Evolutionary conservation across 2,888 invertebrate species (phyloP).

Genomic region (Hecatera dysodea): DNA sequence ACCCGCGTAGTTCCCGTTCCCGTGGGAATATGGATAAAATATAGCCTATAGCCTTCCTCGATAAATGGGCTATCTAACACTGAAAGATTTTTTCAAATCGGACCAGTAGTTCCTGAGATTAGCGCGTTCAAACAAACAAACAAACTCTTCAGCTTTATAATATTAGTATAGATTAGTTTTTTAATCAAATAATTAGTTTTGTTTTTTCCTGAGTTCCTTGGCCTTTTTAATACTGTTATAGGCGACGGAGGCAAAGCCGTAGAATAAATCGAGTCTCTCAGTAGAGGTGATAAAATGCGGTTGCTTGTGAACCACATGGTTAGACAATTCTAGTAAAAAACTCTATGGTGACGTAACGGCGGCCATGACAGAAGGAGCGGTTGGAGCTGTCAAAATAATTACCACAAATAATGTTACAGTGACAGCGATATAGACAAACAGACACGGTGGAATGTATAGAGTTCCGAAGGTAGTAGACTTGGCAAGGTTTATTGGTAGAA

Average conservation of each 20-base stretch:
- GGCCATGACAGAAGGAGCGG: constrained; percentile 66
- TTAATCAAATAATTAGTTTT: too few species aligned
- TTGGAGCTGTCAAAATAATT: constrained; percentile 82
- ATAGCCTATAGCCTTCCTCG: too few species aligned
- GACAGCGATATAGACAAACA: constrained; percentile 76
- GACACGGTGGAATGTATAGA: constrained; percentile 59
- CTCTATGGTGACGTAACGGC: constrained; percentile 43
- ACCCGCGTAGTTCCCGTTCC: too few species aligned
- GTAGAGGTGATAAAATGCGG: constrained; percentile 8
- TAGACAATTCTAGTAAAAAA: constrained; percentile 8
- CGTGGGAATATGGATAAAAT: too few species aligned
- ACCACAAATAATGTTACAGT: constrained; percentile 78
- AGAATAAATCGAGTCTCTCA: background rate
- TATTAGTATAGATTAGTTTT: too few species aligned
- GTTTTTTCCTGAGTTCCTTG: too few species aligned
- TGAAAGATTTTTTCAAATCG: too few species aligned
- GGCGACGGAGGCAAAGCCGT: background rate
- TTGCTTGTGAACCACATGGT: constrained; percentile 8
- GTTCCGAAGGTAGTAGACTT: constrained; percentile 42
- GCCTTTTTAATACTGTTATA: too few species aligned
- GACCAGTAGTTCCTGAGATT: too few species aligned
- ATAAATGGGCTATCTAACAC: too few species aligned
- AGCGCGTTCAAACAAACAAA: too few species aligned
- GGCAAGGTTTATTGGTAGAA: background rate
- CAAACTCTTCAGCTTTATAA: too few species aligned